Evolutionary conservation across 1,140 invertebrate species (phyloP).

Genomic region (Mercenaria mercenaria): DNA sequence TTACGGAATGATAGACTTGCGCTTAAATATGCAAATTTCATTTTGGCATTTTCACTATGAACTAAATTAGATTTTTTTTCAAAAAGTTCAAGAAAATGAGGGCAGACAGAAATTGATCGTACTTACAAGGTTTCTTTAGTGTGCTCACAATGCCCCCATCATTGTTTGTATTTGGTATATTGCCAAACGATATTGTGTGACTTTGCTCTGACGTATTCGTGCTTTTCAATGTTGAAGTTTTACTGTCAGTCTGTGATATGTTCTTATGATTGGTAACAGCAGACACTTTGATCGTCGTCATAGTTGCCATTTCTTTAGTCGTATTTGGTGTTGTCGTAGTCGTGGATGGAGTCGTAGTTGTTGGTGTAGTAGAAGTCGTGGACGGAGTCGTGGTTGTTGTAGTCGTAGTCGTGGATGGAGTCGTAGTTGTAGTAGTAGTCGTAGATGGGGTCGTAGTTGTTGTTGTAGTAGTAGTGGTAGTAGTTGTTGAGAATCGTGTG

Average conservation of each 20-base stretch:
- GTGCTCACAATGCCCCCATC: background rate
- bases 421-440: background rate
- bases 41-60: background rate
- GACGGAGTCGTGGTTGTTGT: background rate
- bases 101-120: no score
- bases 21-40: no score
- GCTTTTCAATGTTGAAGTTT: no score
- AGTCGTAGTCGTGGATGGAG: background rate
- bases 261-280: no score
- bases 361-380: background rate
- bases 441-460: background rate
- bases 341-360: background rate
- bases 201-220: no score
- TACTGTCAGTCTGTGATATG: no score
- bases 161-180: background rate
- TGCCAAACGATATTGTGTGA: no score
- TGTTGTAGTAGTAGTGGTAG: slow-evolving; percentile 15
- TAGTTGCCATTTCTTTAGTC: background rate
- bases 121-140: slow-evolving; percentile 3
- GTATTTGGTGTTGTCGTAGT: background rate
- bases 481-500: background rate
- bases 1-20: no score
- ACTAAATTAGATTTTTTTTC: no score
- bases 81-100: no score
- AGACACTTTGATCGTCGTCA: background rate